Evolutionary conservation across 2,797 vertebrate genomes (phyloP).

Genomic region (Coranthus polyacanthus): DNA sequence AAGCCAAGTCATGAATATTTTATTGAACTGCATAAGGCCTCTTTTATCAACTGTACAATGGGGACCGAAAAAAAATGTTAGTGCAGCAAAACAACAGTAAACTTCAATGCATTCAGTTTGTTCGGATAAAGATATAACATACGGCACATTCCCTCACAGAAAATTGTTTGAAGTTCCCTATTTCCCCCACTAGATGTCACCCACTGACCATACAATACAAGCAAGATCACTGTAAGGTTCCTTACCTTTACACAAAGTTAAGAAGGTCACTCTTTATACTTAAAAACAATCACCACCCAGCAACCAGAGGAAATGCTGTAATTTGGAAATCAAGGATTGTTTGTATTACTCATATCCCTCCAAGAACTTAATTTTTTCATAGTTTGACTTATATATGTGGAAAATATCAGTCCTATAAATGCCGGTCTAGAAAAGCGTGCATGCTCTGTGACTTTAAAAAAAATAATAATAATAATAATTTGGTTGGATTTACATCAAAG

Average conservation of each 20-base stretch:
- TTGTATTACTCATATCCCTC: neutral
- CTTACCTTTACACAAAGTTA: constrained; percentile 26
- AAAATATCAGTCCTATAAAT: neutral
- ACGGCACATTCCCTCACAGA: neutral
- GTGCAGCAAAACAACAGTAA: no score
- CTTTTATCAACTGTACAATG: neutral
- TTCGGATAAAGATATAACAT: neutral
- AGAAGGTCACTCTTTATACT: constrained; percentile 1
- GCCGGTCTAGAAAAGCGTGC: neutral
- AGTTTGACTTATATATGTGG: neutral
- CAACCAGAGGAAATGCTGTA: neutral
- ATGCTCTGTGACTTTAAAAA: neutral
- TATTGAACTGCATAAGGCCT: neutral
- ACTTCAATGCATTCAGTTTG: neutral
- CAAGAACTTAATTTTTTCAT: neutral
- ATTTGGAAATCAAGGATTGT: neutral
- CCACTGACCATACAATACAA: constrained; percentile 55
- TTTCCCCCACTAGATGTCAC: constrained; percentile 78
- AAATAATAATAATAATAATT: no score
- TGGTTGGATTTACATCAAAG: neutral
- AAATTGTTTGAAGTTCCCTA: neutral
- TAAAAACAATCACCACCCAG: neutral
- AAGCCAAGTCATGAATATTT: neutral
- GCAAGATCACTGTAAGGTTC: neutral
- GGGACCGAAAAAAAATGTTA: neutral